Conservation (phyloP, 2,113 vertebrate genomes). For the Gymnobelideus leadbeateri region DNA sequence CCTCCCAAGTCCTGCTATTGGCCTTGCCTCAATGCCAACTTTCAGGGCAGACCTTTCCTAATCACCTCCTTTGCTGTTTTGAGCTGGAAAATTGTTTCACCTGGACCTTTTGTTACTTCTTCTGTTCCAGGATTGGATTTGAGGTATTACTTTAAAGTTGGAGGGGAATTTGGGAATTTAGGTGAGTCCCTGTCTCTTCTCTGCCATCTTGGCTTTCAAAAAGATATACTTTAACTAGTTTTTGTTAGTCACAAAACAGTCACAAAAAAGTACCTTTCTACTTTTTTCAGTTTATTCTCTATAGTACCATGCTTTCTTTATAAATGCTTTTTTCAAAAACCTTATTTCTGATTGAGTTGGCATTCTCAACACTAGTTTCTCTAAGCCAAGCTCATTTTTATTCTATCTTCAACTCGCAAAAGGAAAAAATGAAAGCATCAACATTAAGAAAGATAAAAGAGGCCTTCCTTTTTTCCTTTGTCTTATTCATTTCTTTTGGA, state of each 20-base stretch:
- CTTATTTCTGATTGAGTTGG: background rate
- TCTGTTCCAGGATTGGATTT: background rate
- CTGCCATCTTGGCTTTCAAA: background rate
- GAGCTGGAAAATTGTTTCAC: background rate
- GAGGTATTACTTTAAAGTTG: too few relatives aligned
- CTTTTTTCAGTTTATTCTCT: background rate
- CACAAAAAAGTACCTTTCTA: too few relatives aligned
- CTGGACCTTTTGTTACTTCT: background rate
- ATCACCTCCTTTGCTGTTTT: background rate
- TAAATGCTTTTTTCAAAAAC: background rate
- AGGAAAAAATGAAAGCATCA: background rate
- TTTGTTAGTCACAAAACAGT: background rate
- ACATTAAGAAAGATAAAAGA: background rate
- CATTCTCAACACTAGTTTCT: background rate
- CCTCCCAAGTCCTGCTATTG: too few relatives aligned
- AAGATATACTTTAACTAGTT: background rate
- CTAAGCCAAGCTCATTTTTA: background rate
- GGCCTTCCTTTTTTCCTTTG: conserved; percentile 22
- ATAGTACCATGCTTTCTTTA: background rate
- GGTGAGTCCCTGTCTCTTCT: background rate
- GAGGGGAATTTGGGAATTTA: background rate
- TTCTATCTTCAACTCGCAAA: background rate
- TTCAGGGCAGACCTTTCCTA: too few relatives aligned
- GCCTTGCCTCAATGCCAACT: too few relatives aligned
- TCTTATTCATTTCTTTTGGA: conserved; percentile 23